These are phyloP conservation scores for Molossus alvarezi DNA, from an alignment of 2,797 vertebrate genomes.

Conservation along the genomic window DNA sequence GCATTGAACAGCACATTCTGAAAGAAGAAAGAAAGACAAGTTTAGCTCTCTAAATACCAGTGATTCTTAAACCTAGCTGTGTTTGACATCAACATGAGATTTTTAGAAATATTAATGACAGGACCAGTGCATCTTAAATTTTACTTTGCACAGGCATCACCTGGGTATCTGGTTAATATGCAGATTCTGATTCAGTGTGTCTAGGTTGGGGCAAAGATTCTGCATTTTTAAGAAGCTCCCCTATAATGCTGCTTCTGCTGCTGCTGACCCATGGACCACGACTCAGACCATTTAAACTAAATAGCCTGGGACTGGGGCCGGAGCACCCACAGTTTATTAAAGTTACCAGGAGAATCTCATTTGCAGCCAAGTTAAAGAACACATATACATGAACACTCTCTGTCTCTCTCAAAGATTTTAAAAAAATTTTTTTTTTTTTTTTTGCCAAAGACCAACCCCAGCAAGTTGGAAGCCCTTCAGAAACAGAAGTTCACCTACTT, in stretches of 20 bases:
- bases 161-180: neutral
- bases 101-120: neutral
- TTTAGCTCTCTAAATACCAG: neutral
- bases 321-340: neutral
- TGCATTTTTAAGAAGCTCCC: neutral
- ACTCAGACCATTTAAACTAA: neutral
- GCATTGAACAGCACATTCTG: neutral
- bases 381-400: neutral
- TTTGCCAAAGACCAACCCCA: neutral
- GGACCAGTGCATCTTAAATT: neutral
- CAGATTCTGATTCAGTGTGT: constrained; percentile 7
- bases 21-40: neutral
- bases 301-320: neutral
- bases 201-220: neutral
- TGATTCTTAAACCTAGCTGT: neutral
- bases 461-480: neutral
- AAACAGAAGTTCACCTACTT: constrained; percentile 34
- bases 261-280: neutral
- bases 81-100: neutral
- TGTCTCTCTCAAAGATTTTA: neutral
- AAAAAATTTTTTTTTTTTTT: neutral
- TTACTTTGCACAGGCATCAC: neutral
- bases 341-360: neutral
- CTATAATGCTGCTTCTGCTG: neutral
- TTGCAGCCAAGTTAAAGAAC: neutral